Conservation (phyloP, 2,113 vertebrate genomes). For the Saccopteryx bilineata region DNA sequence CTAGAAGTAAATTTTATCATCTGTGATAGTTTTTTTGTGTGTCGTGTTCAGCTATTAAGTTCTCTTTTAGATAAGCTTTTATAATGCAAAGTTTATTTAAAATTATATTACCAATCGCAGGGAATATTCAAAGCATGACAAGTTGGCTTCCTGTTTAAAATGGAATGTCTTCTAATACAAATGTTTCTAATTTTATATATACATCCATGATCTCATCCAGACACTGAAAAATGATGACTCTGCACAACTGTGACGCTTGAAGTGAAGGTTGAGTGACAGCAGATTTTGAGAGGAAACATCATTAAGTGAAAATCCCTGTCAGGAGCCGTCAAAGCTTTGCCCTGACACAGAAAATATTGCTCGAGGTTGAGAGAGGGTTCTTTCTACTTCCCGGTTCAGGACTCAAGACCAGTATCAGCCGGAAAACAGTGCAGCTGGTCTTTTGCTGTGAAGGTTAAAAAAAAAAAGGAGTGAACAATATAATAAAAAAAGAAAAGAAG, state of each 20-base stretch:
- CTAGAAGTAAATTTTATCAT: neutral
- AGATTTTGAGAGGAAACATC: neutral
- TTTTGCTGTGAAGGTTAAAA: neutral
- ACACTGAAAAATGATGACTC: neutral
- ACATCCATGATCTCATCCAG: neutral
- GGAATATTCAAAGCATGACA: neutral
- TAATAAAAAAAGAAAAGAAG: neutral
- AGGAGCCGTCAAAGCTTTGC: neutral
- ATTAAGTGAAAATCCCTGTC: neutral
- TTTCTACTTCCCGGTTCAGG: neutral
- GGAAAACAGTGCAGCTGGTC: neutral
- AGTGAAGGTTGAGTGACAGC: neutral
- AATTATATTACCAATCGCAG: conserved; percentile 2
- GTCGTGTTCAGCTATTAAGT: neutral
- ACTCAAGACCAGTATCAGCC: neutral
- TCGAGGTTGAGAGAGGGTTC: neutral
- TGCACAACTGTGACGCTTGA: neutral
- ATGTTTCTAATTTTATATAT: conserved; percentile 10
- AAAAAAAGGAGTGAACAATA: neutral
- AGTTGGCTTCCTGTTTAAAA: conserved; percentile 8
- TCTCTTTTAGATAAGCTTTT: neutral
- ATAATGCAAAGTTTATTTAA: conserved; percentile 19
- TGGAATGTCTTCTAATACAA: neutral
- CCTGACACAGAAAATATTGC: neutral
- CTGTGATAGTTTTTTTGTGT: neutral